phyloP scores from a whole-genome alignment of 2,888 invertebrate genomes.

The Dilophus febrilis region DNA sequence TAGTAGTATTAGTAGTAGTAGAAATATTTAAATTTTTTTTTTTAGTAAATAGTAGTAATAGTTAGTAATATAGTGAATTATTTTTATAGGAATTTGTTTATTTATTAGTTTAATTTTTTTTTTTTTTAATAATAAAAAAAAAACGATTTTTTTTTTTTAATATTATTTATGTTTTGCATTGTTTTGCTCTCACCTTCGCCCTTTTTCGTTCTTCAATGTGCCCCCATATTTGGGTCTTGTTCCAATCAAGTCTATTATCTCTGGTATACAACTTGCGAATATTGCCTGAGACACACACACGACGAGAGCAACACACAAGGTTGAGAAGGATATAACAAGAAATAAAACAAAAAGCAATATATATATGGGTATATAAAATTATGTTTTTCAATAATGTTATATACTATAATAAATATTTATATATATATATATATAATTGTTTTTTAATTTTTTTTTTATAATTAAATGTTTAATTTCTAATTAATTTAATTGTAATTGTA shows the following conservation, averaged over 20 bases:
- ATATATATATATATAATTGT: constrained; percentile 13
- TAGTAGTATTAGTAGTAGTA: too few species aligned
- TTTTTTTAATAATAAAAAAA: too few species aligned
- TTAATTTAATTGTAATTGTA: too few species aligned
- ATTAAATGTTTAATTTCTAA: background rate
- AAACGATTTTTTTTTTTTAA: constrained; percentile 13
- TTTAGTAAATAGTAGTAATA: too few species aligned
- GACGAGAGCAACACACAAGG: constrained; percentile 8
- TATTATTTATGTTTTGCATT: constrained; percentile 11
- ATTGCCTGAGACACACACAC: constrained; percentile 72
- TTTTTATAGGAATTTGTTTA: constrained; percentile 15
- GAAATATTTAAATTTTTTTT: too few species aligned
- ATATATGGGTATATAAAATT: constrained; percentile 3
- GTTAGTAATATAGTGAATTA: too few species aligned
- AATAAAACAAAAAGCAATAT: constrained; percentile 7
- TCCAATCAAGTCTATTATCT: constrained; percentile 99
- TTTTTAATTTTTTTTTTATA: background rate
- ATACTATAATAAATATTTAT: background rate
- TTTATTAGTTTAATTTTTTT: constrained; percentile 11
- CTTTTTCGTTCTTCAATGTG: constrained; percentile 99
- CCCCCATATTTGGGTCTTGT: constrained; percentile 99
- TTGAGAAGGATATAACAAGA: constrained; percentile 7
- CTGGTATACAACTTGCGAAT: constrained; percentile 99
- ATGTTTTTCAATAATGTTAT: too few species aligned
- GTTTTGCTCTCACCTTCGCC: constrained; percentile 83